Evolutionary conservation across 1,140 invertebrate species (phyloP), one percentile per base, ranked within the genome.

Genomic region (Onthophagus taurus): DNA sequence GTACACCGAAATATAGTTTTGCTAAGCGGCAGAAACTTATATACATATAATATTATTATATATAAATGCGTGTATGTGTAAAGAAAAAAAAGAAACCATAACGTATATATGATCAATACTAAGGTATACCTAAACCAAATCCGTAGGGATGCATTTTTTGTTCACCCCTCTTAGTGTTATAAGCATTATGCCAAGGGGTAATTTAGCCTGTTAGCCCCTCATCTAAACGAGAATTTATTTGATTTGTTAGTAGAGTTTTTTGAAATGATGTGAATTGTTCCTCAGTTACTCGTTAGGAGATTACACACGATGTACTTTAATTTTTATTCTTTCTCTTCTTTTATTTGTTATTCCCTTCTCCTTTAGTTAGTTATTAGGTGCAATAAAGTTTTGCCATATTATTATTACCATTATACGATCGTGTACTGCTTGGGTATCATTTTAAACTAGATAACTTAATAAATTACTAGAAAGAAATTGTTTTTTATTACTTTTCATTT

Each of bases 301-400:
- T n/a, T n/a, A n/a, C n/a, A n/a, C n/a, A n/a, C n/a, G n/a, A n/a
- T n/a, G n/a, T n/a, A n/a, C 34, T 36, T 11, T 36, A 48, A 51
- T 46, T 52, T 41, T 51, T 43, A 33, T 58, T 58, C 48, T 51
- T 57, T 36, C 23, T 36, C 33, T 35, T 19, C 34, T 36, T 21
- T 14, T 33, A 13, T 33, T 36, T n/a, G n/a, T n/a, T n/a, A n/a
- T n/a, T n/a, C n/a, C n/a, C n/a, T n/a, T n/a, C n/a, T n/a, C n/a
- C n/a, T 36, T 39, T 55, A 46, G 47, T 57, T 63, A 63, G 59
- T 58, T 57, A 58, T 36, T 63, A 63, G 61, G 61, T 63, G 61
- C 61, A 63, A 63, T 63, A 63, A 58, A 48, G 48, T 53, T 59
- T 62, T 62, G 60, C 60, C 60, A 62, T 61, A 61, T 59, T 60